Conservation (phyloP, 2,888 invertebrate genomes). For the Slavum lentiscoides region DNA sequence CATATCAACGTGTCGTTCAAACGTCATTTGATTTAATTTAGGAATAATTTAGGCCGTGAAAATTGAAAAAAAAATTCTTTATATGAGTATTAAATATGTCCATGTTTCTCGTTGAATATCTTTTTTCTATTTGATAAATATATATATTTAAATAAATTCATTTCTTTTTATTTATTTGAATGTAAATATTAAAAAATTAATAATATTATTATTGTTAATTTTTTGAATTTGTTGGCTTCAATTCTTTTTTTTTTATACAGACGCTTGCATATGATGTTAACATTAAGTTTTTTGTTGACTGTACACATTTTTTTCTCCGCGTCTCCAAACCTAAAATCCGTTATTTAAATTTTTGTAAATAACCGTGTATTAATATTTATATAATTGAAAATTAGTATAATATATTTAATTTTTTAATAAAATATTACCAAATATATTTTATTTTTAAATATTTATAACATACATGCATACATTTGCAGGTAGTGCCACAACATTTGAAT, state of each 20-base stretch:
- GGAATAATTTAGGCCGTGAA: conserved; percentile 31
- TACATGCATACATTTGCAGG: neutral
- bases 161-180: conserved; percentile 38
- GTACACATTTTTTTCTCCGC: conserved; percentile 33
- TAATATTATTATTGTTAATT: conserved; percentile 49
- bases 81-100: conserved; percentile 42
- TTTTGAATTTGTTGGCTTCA: conserved; percentile 38
- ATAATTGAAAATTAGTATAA: conserved; percentile 25
- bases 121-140: conserved; percentile 51
- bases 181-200: conserved; percentile 49
- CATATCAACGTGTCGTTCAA: conserved; percentile 30
- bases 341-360: conserved; percentile 44
- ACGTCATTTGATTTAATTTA: conserved; percentile 32
- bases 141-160: conserved; percentile 45
- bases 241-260: conserved; percentile 24
- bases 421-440: conserved; percentile 17
- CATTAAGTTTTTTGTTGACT: conserved; percentile 38
- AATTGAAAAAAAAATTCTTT: conserved; percentile 30
- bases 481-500: too few species aligned
- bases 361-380: conserved; percentile 30
- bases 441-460: conserved; percentile 2
- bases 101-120: conserved; percentile 51
- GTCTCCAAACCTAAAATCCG: conserved; percentile 23
- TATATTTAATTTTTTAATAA: conserved; percentile 32
- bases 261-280: conserved; percentile 27